Conservation (phyloP, 2,797 vertebrate genomes). For the Muscicapa striata region DNA sequence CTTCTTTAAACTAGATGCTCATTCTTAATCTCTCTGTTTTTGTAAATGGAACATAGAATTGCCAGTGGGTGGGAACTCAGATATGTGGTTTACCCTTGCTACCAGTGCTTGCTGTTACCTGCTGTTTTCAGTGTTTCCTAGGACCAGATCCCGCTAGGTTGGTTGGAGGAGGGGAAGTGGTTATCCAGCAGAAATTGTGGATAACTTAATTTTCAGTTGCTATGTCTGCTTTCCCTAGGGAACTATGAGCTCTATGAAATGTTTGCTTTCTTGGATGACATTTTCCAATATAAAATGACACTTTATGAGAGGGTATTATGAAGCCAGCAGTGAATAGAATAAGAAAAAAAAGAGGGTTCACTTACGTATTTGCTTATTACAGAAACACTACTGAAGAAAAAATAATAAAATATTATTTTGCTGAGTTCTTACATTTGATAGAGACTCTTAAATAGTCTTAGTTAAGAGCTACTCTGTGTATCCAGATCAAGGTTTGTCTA, state of each 20-base stretch:
- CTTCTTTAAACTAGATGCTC: not conserved
- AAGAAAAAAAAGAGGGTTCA: not conserved
- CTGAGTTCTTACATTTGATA: not conserved
- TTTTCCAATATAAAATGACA: not conserved
- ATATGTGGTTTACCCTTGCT: not conserved
- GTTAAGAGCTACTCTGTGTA: not conserved
- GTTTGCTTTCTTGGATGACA: conserved; percentile 28
- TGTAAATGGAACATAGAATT: not conserved
- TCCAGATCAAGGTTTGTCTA: not conserved
- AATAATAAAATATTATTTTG: not conserved
- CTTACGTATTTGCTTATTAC: not conserved
- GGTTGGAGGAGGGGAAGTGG: not conserved
- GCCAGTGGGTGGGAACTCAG: not conserved
- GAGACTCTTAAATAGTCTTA: not conserved
- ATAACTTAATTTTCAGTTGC: conserved; percentile 16
- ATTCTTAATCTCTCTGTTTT: not conserved
- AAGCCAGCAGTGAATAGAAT: not conserved
- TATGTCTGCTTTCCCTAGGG: not conserved
- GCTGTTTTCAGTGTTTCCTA: not conserved
- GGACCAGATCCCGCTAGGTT: not conserved
- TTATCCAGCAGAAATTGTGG: not conserved
- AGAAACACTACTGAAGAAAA: not conserved
- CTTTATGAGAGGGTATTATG: not conserved
- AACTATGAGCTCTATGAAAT: not conserved
- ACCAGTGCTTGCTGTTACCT: not conserved